These are phyloP conservation scores for Danaus chrysippus DNA, from an alignment of 2,888 invertebrate genomes.

Conservation along the genomic window DNA sequence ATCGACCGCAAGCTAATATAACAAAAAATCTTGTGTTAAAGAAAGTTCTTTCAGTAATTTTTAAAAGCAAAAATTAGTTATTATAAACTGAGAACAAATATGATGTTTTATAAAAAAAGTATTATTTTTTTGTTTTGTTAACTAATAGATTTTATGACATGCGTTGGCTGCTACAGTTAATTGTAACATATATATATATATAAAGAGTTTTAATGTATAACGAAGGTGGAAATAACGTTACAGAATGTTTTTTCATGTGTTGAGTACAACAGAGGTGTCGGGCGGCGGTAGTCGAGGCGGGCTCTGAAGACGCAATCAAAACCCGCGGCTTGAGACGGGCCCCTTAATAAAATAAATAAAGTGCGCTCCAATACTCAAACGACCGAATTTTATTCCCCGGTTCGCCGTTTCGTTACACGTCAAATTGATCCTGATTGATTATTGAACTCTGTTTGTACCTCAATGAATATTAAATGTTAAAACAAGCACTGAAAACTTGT, in stretches of 20 bases:
- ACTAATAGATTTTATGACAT: too few species aligned
- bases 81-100: too few species aligned
- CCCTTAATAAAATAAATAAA: conserved; percentile 11
- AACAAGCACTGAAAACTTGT: background rate
- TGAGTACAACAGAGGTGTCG: conserved; percentile 10
- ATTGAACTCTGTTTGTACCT: background rate
- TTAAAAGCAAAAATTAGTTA: background rate
- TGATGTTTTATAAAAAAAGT: too few species aligned
- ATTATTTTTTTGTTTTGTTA: too few species aligned
- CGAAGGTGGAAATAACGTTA: background rate
- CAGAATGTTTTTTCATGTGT: conserved; percentile 2
- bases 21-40: background rate
- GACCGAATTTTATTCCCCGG: conserved; percentile 9
- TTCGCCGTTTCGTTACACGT: conserved; percentile 6
- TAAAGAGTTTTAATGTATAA: background rate
- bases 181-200: too few species aligned
- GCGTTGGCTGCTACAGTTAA: too few species aligned
- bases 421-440: conserved; percentile 12
- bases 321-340: conserved; percentile 1
- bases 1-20: background rate
- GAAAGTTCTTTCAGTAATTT: background rate
- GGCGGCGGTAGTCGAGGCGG: background rate
- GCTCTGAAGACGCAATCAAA: conserved; percentile 1
- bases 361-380: conserved; percentile 13
- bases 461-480: background rate